Percentiles rank a stretch among this genome's conserved stretches.
Evolutionary conservation across 2,113 vertebrate genomes (phyloP).

Genomic region (Cygnus buccinator): DNA sequence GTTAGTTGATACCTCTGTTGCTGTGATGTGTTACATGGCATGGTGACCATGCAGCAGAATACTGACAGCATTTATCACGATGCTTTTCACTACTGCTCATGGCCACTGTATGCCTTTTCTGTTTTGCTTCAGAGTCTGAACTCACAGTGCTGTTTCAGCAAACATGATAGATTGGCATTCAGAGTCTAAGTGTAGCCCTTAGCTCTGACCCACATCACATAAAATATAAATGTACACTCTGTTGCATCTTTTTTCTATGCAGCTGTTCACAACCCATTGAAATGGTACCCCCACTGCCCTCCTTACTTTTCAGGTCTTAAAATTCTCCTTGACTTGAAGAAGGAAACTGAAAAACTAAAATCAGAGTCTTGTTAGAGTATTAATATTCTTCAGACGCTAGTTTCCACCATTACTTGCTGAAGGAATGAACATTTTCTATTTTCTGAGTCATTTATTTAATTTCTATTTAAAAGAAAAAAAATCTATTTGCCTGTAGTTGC

Average conservation of each 20-base stretch:
- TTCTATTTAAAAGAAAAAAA: not conserved
- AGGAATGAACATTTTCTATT: not conserved
- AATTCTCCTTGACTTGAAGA: not conserved
- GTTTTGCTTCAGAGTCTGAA: conserved; percentile 1
- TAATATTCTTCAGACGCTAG: not conserved
- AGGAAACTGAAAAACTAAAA: not conserved
- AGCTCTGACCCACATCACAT: conserved; percentile 49
- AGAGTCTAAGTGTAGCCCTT: conserved; percentile 51
- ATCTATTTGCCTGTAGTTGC: not conserved
- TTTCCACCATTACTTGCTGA: not conserved
- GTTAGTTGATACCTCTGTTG: not conserved
- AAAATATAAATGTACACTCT: conserved; percentile 46
- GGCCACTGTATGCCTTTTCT: not conserved
- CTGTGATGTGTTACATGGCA: not conserved
- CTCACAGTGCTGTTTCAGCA: not conserved
- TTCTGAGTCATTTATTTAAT: not conserved
- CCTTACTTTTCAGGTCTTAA: not conserved
- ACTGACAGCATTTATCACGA: not conserved
- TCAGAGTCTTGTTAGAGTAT: not conserved
- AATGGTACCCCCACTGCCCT: not conserved
- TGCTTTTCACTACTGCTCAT: not conserved
- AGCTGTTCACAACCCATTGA: conserved; percentile 24
- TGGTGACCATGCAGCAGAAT: not conserved
- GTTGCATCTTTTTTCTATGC: conserved; percentile 14
- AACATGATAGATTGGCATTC: conserved; percentile 38